Percentiles rank a stretch among this genome's conserved stretches.
Conservation (phyloP, 2,888 invertebrate genomes). For the Blastobasis adustella region DNA sequence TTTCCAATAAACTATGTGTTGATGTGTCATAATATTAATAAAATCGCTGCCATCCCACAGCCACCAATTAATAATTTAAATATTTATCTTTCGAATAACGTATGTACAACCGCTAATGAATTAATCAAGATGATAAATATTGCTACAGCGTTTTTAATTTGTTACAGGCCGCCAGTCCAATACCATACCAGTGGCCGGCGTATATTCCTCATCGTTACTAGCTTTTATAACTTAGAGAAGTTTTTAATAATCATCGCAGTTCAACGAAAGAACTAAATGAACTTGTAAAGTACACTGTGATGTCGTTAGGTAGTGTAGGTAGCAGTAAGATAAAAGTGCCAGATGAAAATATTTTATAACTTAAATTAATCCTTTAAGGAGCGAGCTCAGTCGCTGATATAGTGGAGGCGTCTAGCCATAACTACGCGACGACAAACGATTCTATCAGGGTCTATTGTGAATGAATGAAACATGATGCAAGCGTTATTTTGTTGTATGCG, state of each 20-base stretch:
- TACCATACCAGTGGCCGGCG: conserved; percentile 55
- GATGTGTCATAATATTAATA: too few species aligned
- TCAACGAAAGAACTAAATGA: conserved; percentile 2
- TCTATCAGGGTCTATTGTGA: background rate
- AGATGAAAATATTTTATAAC: conserved; percentile 29
- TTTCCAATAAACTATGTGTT: too few species aligned
- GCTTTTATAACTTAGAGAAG: conserved; percentile 16
- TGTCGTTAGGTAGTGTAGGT: conserved; percentile 40
- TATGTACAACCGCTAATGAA: background rate
- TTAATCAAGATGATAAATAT: background rate
- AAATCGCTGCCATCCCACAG: too few species aligned
- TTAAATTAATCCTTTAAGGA: conserved; percentile 12
- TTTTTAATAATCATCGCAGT: conserved; percentile 9
- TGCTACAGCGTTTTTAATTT: conserved; percentile 1
- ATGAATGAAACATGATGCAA: conserved; percentile 1
- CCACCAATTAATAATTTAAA: too few species aligned
- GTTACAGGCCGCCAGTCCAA: conserved; percentile 42
- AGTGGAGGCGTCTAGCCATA: background rate
- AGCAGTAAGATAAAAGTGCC: conserved; percentile 56
- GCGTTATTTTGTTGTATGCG: conserved; percentile 1
- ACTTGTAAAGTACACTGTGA: conserved; percentile 34
- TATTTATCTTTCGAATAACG: too few species aligned
- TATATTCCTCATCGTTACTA: conserved; percentile 46
- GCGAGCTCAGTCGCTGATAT: background rate
- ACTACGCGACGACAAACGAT: background rate